Conservation (phyloP, 1,140 invertebrate genomes). For the Tachypleus tridentatus region DNA sequence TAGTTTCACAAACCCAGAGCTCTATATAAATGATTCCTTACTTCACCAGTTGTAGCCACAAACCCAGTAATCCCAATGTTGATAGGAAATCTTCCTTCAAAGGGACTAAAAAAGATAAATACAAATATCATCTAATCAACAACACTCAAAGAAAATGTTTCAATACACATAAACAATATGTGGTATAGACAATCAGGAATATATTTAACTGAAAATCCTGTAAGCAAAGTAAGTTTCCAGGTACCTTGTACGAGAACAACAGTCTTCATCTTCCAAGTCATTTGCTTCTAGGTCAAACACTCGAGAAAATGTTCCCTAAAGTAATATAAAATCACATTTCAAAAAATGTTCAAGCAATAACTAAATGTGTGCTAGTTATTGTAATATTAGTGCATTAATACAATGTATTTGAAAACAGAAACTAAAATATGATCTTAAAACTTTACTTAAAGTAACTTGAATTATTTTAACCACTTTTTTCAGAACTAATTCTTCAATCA, state of each 20-base stretch:
- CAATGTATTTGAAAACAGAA: too few relatives aligned
- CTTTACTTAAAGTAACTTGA: too few relatives aligned
- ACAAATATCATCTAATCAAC: conserved; percentile 31
- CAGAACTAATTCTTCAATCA: too few relatives aligned
- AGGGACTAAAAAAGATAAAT: conserved; percentile 39
- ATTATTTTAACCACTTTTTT: too few relatives aligned
- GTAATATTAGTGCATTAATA: too few relatives aligned
- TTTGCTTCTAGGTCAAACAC: conserved; percentile 83
- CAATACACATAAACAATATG: conserved; percentile 29
- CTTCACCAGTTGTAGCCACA: conserved; percentile 55
- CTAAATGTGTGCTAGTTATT: too few relatives aligned
- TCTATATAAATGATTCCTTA: conserved; percentile 26
- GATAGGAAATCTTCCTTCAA: conserved; percentile 87
- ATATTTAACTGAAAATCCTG: too few relatives aligned
- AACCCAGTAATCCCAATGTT: conserved; percentile 82
- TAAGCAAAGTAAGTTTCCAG: too few relatives aligned
- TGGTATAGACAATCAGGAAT: background rate
- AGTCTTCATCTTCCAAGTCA: conserved; percentile 58
- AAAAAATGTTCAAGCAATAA: too few relatives aligned
- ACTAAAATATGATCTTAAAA: too few relatives aligned
- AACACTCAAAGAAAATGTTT: background rate
- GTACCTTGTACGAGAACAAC: conserved; percentile 55
- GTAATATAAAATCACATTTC: too few relatives aligned
- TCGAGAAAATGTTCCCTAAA: conserved; percentile 60
- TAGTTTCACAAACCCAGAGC: too few relatives aligned